Percentiles rank a stretch among this genome's conserved stretches.
phyloP scores from a whole-genome alignment of 2,888 invertebrate genomes.

The Luffia ferchaultella region DNA sequence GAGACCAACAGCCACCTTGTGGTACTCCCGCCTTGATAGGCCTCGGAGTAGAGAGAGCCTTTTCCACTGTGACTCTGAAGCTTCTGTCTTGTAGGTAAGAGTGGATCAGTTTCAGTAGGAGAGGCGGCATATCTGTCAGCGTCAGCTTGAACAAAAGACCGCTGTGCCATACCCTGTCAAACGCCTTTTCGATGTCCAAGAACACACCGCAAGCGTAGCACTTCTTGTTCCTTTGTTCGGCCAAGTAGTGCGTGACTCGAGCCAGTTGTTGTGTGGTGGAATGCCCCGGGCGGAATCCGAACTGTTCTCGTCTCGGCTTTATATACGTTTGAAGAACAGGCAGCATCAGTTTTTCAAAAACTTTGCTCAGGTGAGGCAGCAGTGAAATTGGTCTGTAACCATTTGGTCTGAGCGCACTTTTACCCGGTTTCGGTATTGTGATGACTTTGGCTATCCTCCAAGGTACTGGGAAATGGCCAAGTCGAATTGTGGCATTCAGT shows the following conservation, averaged over 20 bases:
- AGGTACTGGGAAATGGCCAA: too few relatives aligned
- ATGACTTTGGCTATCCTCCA: too few relatives aligned
- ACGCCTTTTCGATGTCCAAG: slow-evolving; percentile 22
- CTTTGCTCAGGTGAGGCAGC: too few relatives aligned
- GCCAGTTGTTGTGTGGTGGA: too few relatives aligned
- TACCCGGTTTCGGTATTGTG: too few relatives aligned
- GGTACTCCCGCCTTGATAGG: slow-evolving; percentile 14
- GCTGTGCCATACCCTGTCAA: slow-evolving; percentile 23
- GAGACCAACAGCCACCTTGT: slow-evolving; percentile 6
- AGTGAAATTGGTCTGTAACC: too few relatives aligned
- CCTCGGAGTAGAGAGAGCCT: slow-evolving; percentile 2
- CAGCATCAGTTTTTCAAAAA: too few relatives aligned
- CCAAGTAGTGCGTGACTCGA: neutral
- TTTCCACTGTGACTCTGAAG: slow-evolving; percentile 11
- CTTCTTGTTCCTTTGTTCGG: too few relatives aligned
- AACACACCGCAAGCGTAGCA: slow-evolving; percentile 13
- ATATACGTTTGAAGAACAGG: too few relatives aligned
- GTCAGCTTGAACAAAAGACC: neutral
- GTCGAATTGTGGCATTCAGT: too few relatives aligned
- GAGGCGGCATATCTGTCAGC: neutral
- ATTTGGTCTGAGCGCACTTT: too few relatives aligned
- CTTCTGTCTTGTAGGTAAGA: neutral
- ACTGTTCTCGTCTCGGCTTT: neutral
- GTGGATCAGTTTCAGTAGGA: neutral
- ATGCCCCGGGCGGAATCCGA: too few relatives aligned